A percentile compares a stretch with the other conserved stretches of the same genome.
Conservation (phyloP, 2,888 invertebrate species). For the Rhimphoctona megacephalus region DNA sequence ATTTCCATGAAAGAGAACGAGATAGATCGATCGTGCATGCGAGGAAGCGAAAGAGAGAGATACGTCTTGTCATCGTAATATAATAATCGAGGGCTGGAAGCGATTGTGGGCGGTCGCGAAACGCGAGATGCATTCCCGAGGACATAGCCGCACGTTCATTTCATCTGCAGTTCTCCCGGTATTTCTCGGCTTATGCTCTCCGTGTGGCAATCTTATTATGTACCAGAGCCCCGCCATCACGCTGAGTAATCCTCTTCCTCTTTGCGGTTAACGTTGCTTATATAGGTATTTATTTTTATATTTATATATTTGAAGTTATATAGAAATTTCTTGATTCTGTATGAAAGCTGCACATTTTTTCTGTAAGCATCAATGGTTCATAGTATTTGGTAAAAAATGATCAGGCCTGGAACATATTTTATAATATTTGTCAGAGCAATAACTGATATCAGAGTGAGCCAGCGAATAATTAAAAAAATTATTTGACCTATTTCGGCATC, state of each 20-base stretch:
- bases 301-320: background rate
- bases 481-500: background rate
- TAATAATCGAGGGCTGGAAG: constrained; percentile 63
- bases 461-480: background rate
- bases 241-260: constrained; percentile 47
- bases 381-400: background rate
- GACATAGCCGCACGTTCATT: constrained; percentile 51
- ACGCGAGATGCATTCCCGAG: constrained; percentile 48
- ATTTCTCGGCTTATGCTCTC: constrained; percentile 56
- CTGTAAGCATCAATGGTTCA: background rate
- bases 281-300: constrained; percentile 25
- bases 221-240: constrained; percentile 41
- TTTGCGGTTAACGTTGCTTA: constrained; percentile 69
- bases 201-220: constrained; percentile 65
- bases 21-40: background rate
- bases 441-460: background rate
- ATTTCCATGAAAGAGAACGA: constrained; percentile 6
- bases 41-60: constrained; percentile 5
- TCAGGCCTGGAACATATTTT: background rate
- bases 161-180: constrained; percentile 48
- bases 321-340: background rate
- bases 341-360: background rate
- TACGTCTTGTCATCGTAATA: constrained; percentile 64
- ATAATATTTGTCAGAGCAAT: background rate
- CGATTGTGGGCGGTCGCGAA: constrained; percentile 46